Conservation (phyloP, 1,140 invertebrate genomes). For the Cardiocondyla obscurior region DNA sequence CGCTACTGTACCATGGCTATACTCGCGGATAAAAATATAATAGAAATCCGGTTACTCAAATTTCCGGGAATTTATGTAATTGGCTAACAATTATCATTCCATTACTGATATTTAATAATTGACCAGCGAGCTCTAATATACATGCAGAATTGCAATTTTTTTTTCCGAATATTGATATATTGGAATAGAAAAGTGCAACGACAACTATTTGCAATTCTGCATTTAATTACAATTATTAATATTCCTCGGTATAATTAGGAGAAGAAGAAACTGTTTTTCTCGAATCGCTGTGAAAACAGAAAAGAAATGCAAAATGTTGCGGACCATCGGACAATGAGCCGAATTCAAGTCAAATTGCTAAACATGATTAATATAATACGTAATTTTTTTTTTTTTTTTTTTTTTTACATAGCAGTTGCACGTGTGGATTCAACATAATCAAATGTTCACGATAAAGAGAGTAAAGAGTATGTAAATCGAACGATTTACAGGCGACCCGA, state of each 20-base stretch:
- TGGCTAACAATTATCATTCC: neutral
- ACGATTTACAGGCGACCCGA: conserved; percentile 70
- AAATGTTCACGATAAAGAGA: conserved; percentile 26
- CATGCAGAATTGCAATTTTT: neutral
- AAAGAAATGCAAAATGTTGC: neutral
- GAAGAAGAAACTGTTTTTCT: neutral
- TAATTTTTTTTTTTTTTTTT: neutral
- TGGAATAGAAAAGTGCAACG: neutral
- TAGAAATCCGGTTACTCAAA: neutral
- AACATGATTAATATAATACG: neutral
- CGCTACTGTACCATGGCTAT: neutral
- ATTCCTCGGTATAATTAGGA: neutral
- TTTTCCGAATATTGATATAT: neutral
- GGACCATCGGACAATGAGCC: neutral
- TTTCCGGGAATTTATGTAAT: neutral
- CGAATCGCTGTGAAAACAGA: neutral
- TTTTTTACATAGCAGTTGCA: neutral
- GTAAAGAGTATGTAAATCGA: conserved; percentile 66
- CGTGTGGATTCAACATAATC: neutral
- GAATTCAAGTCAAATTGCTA: neutral
- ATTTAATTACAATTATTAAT: neutral
- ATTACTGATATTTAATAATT: neutral
- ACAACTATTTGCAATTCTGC: neutral
- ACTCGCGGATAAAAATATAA: neutral
- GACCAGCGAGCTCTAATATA: neutral